Conservation (phyloP, 2,888 invertebrate species). For the Sepiola atlantica region DNA sequence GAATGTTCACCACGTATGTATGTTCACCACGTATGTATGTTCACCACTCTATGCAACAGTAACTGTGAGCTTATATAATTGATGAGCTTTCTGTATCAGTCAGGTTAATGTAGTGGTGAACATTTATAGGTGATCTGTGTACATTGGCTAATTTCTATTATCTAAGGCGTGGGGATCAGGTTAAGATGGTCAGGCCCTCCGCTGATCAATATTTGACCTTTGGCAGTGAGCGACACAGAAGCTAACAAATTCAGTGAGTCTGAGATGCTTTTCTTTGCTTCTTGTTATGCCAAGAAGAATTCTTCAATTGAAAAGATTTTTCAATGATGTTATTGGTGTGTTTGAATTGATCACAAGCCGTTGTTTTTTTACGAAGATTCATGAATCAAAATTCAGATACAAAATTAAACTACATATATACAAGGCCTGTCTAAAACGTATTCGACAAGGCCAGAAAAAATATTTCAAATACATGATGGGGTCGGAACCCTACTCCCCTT, state of each 20-base stretch:
- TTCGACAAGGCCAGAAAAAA: too few species aligned
- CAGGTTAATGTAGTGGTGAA: neutral
- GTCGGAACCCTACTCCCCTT: too few species aligned
- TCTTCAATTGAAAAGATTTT: neutral
- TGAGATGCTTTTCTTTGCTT: neutral
- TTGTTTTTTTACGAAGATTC: neutral
- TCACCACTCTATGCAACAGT: neutral
- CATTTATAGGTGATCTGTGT: neutral
- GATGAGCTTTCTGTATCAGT: neutral
- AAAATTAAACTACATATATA: too few species aligned
- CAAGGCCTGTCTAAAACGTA: too few species aligned
- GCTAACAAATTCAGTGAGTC: neutral
- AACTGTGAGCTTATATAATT: neutral
- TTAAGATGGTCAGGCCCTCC: neutral
- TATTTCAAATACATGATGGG: too few species aligned
- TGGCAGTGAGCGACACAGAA: too few species aligned
- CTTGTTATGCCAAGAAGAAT: neutral
- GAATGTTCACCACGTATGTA: too few species aligned
- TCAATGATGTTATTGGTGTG: neutral
- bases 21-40: too few species aligned
- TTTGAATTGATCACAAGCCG: neutral
- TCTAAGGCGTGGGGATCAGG: conserved; percentile 22
- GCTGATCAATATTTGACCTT: conserved; percentile 32
- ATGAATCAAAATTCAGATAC: too few species aligned
- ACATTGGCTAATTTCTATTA: neutral